Evolutionary conservation across 1,140 invertebrate species (phyloP), one percentile per base, ranked within the genome.

Genomic region (Habropoda laboriosa): DNA sequence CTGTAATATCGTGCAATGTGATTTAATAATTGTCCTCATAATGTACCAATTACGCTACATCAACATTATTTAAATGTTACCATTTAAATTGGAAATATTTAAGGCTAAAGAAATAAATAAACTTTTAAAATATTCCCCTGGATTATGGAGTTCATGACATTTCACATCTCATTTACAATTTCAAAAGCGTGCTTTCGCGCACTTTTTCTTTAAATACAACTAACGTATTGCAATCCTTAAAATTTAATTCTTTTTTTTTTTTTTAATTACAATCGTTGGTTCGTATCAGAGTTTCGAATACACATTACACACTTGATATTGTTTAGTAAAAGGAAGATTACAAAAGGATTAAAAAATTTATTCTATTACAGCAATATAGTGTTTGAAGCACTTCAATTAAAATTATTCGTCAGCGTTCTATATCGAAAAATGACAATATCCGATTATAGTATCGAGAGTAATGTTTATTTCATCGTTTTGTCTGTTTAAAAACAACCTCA

Each of bases 81-180:
- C 21, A 32, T 71, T 71, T 55, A 13, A 40, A 42, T 71, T 13
- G 38, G 21, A 32, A 24, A 53, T 13, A 71, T 55, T 55, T 57
- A 42, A 5, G 24, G 10, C 16, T 49, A 8, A 35, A 21, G 21
- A 38, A 35, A 18, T 57, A 30, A 57, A 40, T 61, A n/a, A 61
- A 40, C 12, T 35, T 38, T 24, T 24, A 61, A 61, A 61, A 38
- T 40, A 16, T 38, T 38, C 6, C 1, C n/a, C 30, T 8, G 13
- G 12, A 57, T 57, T 6, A 24, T 61, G n/a, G 35, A 60, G 8
- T n/a, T 60, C 32, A 13, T 60, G 38, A 61, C n/a, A 38, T 24
- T 21, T 61, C 3, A 24, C n/a, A 24, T 35, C 2, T 61, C 5
- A 61, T 61, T 61, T 57, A 18, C 5, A 57, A 30, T 57, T 30